A percentile compares a stretch with the other conserved stretches of the same genome.
Evolutionary conservation across 1,140 invertebrate genomes (phyloP).

Genomic region (Cydia fagiglandana): DNA sequence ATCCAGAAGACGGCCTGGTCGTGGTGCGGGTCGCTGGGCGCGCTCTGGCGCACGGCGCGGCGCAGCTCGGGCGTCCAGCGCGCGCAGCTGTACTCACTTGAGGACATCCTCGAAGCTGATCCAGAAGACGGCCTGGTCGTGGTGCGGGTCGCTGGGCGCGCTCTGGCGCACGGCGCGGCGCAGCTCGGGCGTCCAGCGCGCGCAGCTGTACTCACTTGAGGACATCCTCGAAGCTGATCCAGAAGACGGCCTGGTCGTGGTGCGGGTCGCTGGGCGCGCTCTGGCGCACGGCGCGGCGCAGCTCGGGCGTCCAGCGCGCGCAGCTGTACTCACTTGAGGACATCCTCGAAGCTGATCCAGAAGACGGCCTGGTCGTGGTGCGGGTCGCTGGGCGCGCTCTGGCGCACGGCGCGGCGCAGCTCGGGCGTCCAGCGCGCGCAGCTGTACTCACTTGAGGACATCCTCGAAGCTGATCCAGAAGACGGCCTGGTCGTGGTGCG

Average conservation of each 20-base stretch:
- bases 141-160: conserved; percentile 93
- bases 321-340: conserved; percentile 89
- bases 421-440: conserved; percentile 92
- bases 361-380: conserved; percentile 90
- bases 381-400: conserved; percentile 94
- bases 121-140: conserved; percentile 94
- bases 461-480: conserved; percentile 99
- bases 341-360: conserved; percentile 98
- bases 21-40: conserved; percentile 90
- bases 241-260: conserved; percentile 91
- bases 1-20: conserved; percentile 97
- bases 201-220: conserved; percentile 87
- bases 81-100: conserved; percentile 86
- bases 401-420: conserved; percentile 91
- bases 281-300: conserved; percentile 93
- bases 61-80: conserved; percentile 90
- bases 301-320: conserved; percentile 88
- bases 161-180: conserved; percentile 93
- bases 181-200: conserved; percentile 90
- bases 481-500: conserved; percentile 88
- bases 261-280: conserved; percentile 93
- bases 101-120: conserved; percentile 97
- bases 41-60: conserved; percentile 94
- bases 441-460: conserved; percentile 87
- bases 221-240: conserved; percentile 98